Evolutionary conservation across 2,888 invertebrate genomes (phyloP), one percentile per base, ranked within the genome.

Genomic region (Aproaerema taeniolella): DNA sequence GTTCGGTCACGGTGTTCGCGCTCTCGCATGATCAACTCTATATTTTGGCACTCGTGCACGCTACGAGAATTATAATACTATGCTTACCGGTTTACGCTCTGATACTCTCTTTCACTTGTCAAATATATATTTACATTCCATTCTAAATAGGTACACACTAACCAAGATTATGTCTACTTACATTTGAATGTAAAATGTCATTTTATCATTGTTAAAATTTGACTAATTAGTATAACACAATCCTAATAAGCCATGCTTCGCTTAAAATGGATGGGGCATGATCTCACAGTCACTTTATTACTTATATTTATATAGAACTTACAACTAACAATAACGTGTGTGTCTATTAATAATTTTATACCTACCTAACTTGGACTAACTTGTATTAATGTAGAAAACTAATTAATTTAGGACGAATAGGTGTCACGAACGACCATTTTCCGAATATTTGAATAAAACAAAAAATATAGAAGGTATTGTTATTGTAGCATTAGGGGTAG

Each of bases 31-130:
- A 48, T 53, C 49, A 48, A 43, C 50, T 53, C 52, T 57, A 53
- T 54, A 50, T 49, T 50, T 47, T 61, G 52, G 61, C 73, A 77
- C 74, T 62, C 61, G 63, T 66, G 73, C 79, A 78, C 72, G 71
- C 69, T 67, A 68, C 53, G 59, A 63, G 49, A 52, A 52, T 50
- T 41, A n/a, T n/a, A n/a, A n/a, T n/a, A 46, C 49, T 38, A 54
- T 48, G 61, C 55, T 55, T 55, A 48, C 46, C 48, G 51, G 55
- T 55, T 57, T 53, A 52, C 46, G 51, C 54, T 54, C 52, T 49
- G 49, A 52, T 50, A 51, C 50, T 47, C 47, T 57, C 43, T 48
- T 45, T 47, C 52, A 58, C 52, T 38, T 47, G 42, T 45, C 45
- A 44, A 51, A 43, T 46, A 38, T 38, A 34, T 24, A 38, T 30